phyloP scores from a whole-genome alignment of 37 sponge, comb jelly and placozoan genomes.

The Cliona cf. orientalis region DNA sequence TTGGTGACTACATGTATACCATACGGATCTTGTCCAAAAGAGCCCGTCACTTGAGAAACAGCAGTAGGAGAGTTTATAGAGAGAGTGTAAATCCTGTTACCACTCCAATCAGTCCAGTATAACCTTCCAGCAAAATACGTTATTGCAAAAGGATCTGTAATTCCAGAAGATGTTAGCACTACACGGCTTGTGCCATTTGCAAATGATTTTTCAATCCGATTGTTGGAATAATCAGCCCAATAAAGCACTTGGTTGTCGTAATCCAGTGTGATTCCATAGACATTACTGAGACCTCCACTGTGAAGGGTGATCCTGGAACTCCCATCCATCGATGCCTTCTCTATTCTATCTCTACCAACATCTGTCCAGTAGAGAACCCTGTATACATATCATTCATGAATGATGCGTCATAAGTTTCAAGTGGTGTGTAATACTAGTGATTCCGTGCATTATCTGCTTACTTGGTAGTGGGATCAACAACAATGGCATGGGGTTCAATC shows the following conservation, averaged over 20 bases:
- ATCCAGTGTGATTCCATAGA: conserved; percentile 64
- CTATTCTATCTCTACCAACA: conserved; percentile 46
- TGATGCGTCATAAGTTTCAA: not conserved
- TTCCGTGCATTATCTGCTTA: not conserved
- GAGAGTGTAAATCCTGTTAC: not conserved
- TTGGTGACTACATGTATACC: not conserved
- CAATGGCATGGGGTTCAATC: conserved; percentile 4
- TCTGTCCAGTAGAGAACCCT: conserved; percentile 63
- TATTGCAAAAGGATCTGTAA: not conserved
- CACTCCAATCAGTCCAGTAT: not conserved
- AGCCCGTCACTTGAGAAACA: not conserved
- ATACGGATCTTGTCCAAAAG: not conserved
- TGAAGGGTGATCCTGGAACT: not conserved
- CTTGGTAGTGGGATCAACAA: conserved; percentile 37
- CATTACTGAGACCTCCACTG: conserved; percentile 8
- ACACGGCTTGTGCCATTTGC: conserved; percentile 31
- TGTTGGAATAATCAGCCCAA: conserved; percentile 65
- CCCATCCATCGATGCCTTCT: conserved; percentile 32
- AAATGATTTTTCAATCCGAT: conserved; percentile 31
- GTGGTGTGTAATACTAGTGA: not conserved
- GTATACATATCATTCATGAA: not conserved
- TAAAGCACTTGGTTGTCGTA: conserved; percentile 52
- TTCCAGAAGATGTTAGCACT: not conserved
- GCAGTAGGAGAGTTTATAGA: not conserved
- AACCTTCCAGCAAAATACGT: not conserved